These are phyloP conservation scores for Hoplias malabaricus DNA, from an alignment of 2,113 vertebrate genomes.

Conservation along the genomic window DNA sequence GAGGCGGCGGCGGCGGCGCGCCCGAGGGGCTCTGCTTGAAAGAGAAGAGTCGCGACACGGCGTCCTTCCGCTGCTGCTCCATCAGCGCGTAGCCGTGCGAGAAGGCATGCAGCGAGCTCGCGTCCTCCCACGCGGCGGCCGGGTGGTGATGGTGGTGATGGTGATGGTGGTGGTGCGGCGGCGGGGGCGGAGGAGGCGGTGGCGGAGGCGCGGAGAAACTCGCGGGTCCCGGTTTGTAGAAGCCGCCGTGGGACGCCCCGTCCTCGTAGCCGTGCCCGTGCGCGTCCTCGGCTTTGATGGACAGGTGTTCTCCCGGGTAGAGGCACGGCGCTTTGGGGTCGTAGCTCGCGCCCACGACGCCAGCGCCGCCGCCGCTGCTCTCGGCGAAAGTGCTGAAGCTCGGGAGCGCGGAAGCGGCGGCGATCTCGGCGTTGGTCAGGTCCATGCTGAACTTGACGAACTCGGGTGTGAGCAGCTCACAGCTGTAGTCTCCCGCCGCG, in stretches of 20 bases:
- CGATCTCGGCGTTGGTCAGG: constrained; percentile 94
- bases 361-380: constrained; percentile 79
- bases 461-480: constrained; percentile 96
- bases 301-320: constrained; percentile 90
- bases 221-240: constrained; percentile 90
- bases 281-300: constrained; percentile 93
- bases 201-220: constrained; percentile 63
- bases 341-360: constrained; percentile 85
- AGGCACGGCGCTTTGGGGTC: constrained; percentile 93
- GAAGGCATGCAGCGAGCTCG: constrained; percentile 86
- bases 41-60: constrained; percentile 90
- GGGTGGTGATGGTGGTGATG: constrained; percentile 72
- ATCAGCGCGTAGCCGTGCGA: constrained; percentile 89
- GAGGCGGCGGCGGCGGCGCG: constrained; percentile 79
- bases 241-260: constrained; percentile 83
- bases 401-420: constrained; percentile 85
- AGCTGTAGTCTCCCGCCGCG: constrained; percentile 87
- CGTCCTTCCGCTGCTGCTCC: constrained; percentile 84
- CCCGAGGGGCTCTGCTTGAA: constrained; percentile 88
- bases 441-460: constrained; percentile 99
- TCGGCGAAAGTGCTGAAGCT: constrained; percentile 89
- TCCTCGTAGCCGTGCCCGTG: constrained; percentile 89
- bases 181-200: background rate
- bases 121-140: constrained; percentile 94
- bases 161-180: constrained; percentile 73